Conservation (phyloP, 2,888 invertebrate genomes). For the Penaeus monodon region DNA sequence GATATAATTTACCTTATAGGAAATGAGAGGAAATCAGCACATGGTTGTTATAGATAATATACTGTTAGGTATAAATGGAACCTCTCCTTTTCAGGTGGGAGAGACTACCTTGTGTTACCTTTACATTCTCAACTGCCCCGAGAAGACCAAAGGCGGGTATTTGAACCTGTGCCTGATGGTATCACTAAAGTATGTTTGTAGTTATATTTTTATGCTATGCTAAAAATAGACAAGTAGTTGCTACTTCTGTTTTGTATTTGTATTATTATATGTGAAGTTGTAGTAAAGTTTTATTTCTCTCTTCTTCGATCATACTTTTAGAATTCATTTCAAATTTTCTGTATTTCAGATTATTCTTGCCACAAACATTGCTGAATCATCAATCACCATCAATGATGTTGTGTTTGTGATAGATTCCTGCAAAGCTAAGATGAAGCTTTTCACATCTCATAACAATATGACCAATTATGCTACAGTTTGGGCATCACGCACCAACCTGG, state of each 20-base stretch:
- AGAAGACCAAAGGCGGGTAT: conserved; percentile 94
- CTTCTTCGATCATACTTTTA: background rate
- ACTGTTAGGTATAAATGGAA: background rate
- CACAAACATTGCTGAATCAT: conserved; percentile 98
- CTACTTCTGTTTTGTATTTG: too few relatives aligned
- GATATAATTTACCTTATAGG: too few relatives aligned
- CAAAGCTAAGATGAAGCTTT: conserved; percentile 96
- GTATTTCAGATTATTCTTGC: conserved; percentile 86
- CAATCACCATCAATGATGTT: conserved; percentile 97
- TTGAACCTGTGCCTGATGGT: conserved; percentile 85
- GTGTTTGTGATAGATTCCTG: conserved; percentile 98
- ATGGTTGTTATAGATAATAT: too few relatives aligned
- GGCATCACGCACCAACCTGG: conserved; percentile 94
- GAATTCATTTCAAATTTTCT: conserved; percentile 58
- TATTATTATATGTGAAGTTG: too few relatives aligned
- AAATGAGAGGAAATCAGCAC: too few relatives aligned
- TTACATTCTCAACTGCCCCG: conserved; percentile 97
- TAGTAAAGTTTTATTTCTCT: too few relatives aligned
- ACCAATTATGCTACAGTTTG: conserved; percentile 97
- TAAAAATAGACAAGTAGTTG: too few relatives aligned
- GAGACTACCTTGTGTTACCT: conserved; percentile 84
- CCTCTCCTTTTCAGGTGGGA: conserved; percentile 71
- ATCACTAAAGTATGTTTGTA: conserved; percentile 82
- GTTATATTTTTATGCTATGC: too few relatives aligned
- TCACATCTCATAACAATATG: conserved; percentile 98